Evolutionary conservation across 2,113 vertebrate species (phyloP).

Genomic region (Paralichthys olivaceus): DNA sequence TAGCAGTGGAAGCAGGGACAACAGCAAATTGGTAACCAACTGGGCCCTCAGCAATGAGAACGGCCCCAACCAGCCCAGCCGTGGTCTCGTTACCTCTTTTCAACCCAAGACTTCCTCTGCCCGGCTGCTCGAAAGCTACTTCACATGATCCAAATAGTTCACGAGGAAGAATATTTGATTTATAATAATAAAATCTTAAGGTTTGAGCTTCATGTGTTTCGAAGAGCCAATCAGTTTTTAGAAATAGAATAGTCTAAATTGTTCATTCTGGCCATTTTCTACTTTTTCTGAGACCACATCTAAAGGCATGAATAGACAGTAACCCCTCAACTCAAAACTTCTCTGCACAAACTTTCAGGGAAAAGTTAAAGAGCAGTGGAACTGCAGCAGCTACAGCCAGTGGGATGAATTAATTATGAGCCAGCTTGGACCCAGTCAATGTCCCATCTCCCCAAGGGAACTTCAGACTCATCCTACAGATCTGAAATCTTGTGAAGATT

Average conservation of each 20-base stretch:
- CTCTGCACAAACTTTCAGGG: conserved; percentile 17
- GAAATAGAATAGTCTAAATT: not conserved
- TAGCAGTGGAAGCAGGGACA: too few relatives aligned
- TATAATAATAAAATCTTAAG: not conserved
- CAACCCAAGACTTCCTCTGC: not conserved
- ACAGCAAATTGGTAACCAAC: too few relatives aligned
- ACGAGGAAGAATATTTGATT: not conserved
- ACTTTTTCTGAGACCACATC: not conserved
- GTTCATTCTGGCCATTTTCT: not conserved
- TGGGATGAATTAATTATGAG: conserved; percentile 58
- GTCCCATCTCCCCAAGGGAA: conserved; percentile 40
- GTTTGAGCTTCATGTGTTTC: not conserved
- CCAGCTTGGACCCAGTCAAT: conserved; percentile 42
- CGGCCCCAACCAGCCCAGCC: too few relatives aligned
- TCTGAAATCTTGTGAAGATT: conserved; percentile 54
- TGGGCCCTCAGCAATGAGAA: too few relatives aligned
- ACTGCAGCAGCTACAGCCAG: conserved; percentile 11
- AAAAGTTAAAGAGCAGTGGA: conserved; percentile 1
- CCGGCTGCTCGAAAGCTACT: not conserved
- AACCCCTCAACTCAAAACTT: conserved; percentile 10
- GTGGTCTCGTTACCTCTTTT: too few relatives aligned
- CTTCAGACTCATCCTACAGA: conserved; percentile 47
- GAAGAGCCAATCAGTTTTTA: not conserved
- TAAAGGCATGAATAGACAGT: conserved; percentile 5
- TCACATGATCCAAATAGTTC: not conserved